Percentiles rank a stretch among this genome's conserved stretches.
Conservation (phyloP, 2,888 invertebrate species). For the Torymus aiolomorphi region DNA sequence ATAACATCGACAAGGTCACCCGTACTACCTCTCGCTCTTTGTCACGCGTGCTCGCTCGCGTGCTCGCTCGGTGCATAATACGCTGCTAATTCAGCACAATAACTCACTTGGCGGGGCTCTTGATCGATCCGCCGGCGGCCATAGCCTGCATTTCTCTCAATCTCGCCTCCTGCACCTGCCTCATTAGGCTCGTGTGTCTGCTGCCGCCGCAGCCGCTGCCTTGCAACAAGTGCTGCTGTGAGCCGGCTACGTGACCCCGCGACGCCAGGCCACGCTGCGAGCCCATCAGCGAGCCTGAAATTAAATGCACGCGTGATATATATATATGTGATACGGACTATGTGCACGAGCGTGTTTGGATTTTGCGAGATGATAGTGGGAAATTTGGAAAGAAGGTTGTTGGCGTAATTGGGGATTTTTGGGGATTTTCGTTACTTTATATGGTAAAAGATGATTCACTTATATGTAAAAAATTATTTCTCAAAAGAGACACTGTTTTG, state of each 20-base stretch:
- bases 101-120: slow-evolving; percentile 25
- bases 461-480: too few relatives aligned
- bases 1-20: too few relatives aligned
- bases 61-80: too few relatives aligned
- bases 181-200: slow-evolving; percentile 40
- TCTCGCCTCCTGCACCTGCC: slow-evolving; percentile 44
- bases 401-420: too few relatives aligned
- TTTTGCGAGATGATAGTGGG: too few relatives aligned
- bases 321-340: background rate
- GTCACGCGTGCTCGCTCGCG: too few relatives aligned
- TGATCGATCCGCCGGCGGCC: background rate
- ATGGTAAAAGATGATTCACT: too few relatives aligned
- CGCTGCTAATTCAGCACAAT: background rate
- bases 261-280: slow-evolving; percentile 24
- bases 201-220: slow-evolving; percentile 2
- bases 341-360: too few relatives aligned
- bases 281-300: slow-evolving; percentile 43
- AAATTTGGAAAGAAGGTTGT: too few relatives aligned
- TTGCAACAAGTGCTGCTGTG: slow-evolving; percentile 47
- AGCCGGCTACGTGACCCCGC: slow-evolving; percentile 21
- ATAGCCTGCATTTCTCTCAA: slow-evolving; percentile 33
- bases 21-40: too few relatives aligned
- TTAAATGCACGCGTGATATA: background rate
- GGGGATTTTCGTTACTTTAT: too few relatives aligned
- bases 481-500: too few relatives aligned